phyloP scores from a whole-genome alignment of 2,797 vertebrate species.

The Ateles fusciceps region DNA sequence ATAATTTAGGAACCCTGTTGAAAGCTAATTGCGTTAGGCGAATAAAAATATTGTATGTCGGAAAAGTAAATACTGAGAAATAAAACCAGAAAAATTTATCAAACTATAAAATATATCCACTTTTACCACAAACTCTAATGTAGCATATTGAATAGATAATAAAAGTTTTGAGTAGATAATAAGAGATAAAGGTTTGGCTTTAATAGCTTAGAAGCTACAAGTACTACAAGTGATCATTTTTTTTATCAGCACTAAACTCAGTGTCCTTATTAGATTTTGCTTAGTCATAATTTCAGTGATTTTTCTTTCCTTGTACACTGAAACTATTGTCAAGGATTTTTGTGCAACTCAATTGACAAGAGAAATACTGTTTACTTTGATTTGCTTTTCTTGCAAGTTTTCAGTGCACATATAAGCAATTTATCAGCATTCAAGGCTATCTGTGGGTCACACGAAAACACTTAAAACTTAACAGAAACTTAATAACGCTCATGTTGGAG shows the following conservation, averaged over 20 bases:
- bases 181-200: conserved; percentile 69
- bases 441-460: neutral
- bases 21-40: conserved; percentile 2
- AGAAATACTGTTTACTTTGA: conserved; percentile 56
- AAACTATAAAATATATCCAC: conserved; percentile 73
- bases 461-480: conserved; percentile 41
- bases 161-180: conserved; percentile 74
- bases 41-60: conserved; percentile 64
- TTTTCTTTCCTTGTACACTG: conserved; percentile 6
- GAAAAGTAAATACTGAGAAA: conserved; percentile 74
- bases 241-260: conserved; percentile 35
- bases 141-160: conserved; percentile 66
- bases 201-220: conserved; percentile 69
- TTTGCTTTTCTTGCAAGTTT: conserved; percentile 64
- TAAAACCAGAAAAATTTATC: conserved; percentile 77
- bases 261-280: conserved; percentile 35
- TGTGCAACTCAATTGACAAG: conserved; percentile 58
- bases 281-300: conserved; percentile 42
- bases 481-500: neutral
- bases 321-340: conserved; percentile 60
- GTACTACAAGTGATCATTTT: conserved; percentile 41
- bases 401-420: conserved; percentile 35
- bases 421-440: conserved; percentile 21
- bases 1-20: conserved; percentile 64
- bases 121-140: conserved; percentile 68